Conservation (phyloP, 1,140 invertebrate genomes). For the Halictus rubicundus region DNA sequence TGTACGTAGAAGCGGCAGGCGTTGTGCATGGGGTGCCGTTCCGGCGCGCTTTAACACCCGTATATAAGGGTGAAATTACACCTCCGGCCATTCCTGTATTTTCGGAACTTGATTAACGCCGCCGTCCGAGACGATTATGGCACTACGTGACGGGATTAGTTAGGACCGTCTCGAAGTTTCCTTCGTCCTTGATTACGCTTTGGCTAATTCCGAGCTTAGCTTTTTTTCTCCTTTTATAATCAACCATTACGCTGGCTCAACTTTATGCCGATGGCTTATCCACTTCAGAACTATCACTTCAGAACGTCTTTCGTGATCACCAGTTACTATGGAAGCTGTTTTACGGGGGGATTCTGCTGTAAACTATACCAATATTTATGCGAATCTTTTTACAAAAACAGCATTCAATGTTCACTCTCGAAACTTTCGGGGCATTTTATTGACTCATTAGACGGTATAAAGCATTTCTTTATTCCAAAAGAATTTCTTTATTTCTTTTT, state of each 20-base stretch:
- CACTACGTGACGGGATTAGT: conserved; percentile 61
- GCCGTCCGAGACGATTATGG: conserved; percentile 63
- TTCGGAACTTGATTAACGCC: conserved; percentile 71
- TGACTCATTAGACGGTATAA: too few relatives aligned
- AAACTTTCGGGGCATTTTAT: too few relatives aligned
- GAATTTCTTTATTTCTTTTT: too few relatives aligned
- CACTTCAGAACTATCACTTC: too few relatives aligned
- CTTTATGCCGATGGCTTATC: not conserved
- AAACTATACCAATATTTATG: too few relatives aligned
- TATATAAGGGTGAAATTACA: conserved; percentile 69
- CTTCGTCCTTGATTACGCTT: conserved; percentile 24
- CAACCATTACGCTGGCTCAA: not conserved
- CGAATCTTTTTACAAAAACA: too few relatives aligned
- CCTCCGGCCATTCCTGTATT: conserved; percentile 67
- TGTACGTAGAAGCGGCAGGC: conserved; percentile 41
- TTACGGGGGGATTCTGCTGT: not conserved
- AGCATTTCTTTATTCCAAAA: too few relatives aligned
- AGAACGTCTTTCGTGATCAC: not conserved
- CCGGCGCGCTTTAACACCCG: conserved; percentile 69
- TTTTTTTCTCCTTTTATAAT: not conserved
- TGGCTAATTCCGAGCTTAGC: not conserved
- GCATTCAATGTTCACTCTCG: too few relatives aligned
- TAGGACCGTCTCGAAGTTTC: conserved; percentile 42
- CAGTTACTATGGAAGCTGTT: not conserved
- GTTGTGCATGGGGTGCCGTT: conserved; percentile 71